phyloP scores from a whole-genome alignment of 2,888 invertebrate genomes.

The Rhagonycha lutea region DNA sequence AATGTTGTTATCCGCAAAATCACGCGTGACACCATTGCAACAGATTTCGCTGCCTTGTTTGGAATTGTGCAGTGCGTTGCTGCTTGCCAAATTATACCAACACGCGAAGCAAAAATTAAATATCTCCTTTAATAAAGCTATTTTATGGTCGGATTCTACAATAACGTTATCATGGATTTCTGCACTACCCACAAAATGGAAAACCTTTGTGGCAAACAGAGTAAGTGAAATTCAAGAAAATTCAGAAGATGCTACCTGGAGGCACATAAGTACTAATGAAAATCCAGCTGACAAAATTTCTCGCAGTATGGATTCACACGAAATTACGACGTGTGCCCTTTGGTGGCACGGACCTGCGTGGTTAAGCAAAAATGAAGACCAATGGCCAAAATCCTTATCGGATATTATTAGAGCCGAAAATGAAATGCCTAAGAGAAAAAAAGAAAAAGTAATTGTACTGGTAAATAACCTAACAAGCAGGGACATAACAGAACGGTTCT shows the following conservation, averaged over 20 bases:
- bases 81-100: slow-evolving; percentile 17
- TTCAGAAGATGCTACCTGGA: slow-evolving; percentile 17
- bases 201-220: slow-evolving; percentile 27
- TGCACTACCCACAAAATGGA: slow-evolving; percentile 8
- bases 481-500: slow-evolving; percentile 5
- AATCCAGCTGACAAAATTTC: slow-evolving; percentile 33
- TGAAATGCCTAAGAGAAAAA: not conserved
- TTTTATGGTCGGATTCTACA: slow-evolving; percentile 27
- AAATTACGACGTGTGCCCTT: slow-evolving; percentile 2
- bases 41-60: slow-evolving; percentile 18
- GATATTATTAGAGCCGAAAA: not conserved
- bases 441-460: not conserved
- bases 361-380: not conserved
- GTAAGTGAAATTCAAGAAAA: slow-evolving; percentile 19
- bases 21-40: slow-evolving; percentile 24
- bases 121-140: slow-evolving; percentile 3
- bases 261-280: slow-evolving; percentile 20
- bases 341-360: slow-evolving; percentile 28
- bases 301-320: slow-evolving; percentile 15
- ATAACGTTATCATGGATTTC: slow-evolving; percentile 27
- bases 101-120: slow-evolving; percentile 1
- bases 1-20: slow-evolving; percentile 24
- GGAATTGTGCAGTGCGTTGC: slow-evolving; percentile 27
- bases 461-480: not conserved
- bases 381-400: not conserved